phyloP scores from a whole-genome alignment of 2,113 vertebrate genomes.

The Narcine bancroftii region DNA sequence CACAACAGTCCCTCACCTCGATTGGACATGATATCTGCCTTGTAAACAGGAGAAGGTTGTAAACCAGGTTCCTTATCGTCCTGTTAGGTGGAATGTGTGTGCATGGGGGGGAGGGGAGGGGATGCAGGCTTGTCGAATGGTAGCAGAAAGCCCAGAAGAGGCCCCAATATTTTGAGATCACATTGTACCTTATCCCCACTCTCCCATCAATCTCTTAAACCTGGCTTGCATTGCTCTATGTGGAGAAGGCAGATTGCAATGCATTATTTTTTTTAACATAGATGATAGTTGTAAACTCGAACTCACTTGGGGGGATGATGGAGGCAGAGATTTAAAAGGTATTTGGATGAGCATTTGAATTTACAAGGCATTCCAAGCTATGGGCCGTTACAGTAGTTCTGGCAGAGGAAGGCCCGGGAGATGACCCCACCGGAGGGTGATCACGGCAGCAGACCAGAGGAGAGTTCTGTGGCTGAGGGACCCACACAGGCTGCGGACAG shows the following conservation, averaged over 20 bases:
- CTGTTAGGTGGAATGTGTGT: background rate
- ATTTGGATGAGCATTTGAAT: too few species aligned
- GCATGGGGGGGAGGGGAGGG: background rate
- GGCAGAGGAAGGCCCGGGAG: too few species aligned
- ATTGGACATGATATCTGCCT: background rate
- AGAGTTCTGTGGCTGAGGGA: too few species aligned
- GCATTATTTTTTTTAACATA: background rate
- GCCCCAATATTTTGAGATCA: background rate
- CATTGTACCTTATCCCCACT: background rate
- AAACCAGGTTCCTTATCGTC: slow-evolving; percentile 22
- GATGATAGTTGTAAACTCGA: too few species aligned
- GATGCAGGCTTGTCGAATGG: background rate
- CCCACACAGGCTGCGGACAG: too few species aligned
- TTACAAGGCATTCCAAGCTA: too few species aligned
- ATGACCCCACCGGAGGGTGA: too few species aligned
- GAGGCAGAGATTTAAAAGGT: too few species aligned
- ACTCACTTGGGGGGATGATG: too few species aligned
- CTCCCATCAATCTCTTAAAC: background rate
- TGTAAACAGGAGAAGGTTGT: background rate
- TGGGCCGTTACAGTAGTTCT: too few species aligned
- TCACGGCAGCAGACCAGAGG: too few species aligned
- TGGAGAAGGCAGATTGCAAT: background rate
- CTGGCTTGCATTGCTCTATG: background rate
- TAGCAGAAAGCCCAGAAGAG: background rate
- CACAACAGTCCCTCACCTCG: background rate